Evolutionary conservation across 2,888 invertebrate genomes (phyloP).

Genomic region (Lycophotia porphyrea): DNA sequence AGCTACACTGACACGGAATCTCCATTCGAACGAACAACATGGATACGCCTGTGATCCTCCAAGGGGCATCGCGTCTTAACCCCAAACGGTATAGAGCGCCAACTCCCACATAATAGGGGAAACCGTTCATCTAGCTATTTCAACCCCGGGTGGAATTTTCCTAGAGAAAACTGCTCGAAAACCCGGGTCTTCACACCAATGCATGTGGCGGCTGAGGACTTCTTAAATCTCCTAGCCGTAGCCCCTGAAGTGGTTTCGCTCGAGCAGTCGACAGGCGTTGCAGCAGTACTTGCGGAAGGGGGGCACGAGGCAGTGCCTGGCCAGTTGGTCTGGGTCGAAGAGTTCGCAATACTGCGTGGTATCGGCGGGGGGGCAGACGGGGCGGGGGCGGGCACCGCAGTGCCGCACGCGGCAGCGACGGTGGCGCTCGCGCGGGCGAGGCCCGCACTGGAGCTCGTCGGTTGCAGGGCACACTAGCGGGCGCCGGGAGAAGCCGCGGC

Average conservation of each 20-base stretch:
- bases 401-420: constrained; percentile 88
- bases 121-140: constrained; percentile 12
- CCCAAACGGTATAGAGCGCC: constrained; percentile 12
- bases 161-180: constrained; percentile 15
- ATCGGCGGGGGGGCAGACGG: constrained; percentile 78
- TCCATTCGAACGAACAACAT: constrained; percentile 53
- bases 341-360: constrained; percentile 88
- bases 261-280: constrained; percentile 84
- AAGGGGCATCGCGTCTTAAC: constrained; percentile 15
- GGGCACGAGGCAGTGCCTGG: constrained; percentile 90
- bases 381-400: constrained; percentile 68
- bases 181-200: constrained; percentile 7
- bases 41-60: constrained; percentile 38
- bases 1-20: constrained; percentile 75
- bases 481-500: constrained; percentile 89
- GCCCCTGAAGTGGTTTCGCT: constrained; percentile 60
- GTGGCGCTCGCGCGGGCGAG: constrained; percentile 87
- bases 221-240: constrained; percentile 56
- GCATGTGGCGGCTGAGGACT: constrained; percentile 10
- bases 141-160: background rate
- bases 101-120: constrained; percentile 9
- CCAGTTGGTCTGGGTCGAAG: constrained; percentile 80
- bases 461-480: constrained; percentile 89
- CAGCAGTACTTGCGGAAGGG: constrained; percentile 91
- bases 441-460: constrained; percentile 88